These are phyloP conservation scores for Eretmochelys imbricata DNA, from an alignment of 2,113 vertebrate species.

Conservation along the genomic window DNA sequence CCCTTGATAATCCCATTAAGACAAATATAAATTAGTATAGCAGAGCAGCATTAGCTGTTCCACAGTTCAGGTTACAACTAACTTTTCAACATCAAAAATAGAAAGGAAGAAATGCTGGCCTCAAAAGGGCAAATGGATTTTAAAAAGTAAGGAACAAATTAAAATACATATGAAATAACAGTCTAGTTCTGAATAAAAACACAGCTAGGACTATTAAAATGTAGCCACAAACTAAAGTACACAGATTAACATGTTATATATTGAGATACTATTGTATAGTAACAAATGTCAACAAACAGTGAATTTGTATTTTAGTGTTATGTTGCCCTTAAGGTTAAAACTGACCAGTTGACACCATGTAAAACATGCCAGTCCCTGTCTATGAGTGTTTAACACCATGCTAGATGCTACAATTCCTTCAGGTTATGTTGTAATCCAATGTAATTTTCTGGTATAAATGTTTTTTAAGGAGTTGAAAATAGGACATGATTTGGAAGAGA, in stretches of 20 bases:
- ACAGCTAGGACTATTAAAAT: not conserved
- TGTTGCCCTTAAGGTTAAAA: not conserved
- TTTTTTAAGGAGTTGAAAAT: not conserved
- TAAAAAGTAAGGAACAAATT: not conserved
- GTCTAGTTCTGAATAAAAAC: not conserved
- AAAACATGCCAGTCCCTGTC: not conserved
- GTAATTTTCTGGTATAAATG: not conserved
- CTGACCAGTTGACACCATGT: not conserved
- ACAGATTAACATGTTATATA: not conserved
- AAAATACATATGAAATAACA: not conserved
- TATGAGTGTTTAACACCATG: not conserved
- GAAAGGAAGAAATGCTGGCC: not conserved
- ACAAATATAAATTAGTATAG: not conserved
- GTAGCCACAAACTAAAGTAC: not conserved
- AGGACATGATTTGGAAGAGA: not conserved
- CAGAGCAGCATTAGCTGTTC: not conserved
- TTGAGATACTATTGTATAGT: fast-evolving
- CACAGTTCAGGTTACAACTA: not conserved
- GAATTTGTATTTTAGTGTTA: not conserved
- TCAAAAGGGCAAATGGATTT: not conserved
- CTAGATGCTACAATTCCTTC: not conserved
- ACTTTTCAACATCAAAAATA: not conserved
- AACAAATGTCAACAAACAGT: not conserved
- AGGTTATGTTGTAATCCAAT: not conserved
- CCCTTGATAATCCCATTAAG: not conserved